Evolutionary conservation across 2,797 vertebrate genomes (phyloP).

Genomic region (Hoplostethus atlanticus): DNA sequence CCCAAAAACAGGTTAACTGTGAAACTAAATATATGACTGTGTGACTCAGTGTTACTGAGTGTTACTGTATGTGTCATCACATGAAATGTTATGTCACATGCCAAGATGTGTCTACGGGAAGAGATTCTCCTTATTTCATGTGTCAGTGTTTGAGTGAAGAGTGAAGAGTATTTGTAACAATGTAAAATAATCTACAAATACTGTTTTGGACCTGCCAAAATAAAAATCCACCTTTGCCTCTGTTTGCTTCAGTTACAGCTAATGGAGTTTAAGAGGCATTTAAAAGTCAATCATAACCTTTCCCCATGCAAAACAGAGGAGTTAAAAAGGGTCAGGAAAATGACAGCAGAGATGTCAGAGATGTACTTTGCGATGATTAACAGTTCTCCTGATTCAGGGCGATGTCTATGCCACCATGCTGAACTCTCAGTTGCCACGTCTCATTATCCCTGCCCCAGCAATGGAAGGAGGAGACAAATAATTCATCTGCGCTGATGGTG

Average conservation of each 20-base stretch:
- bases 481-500: constrained; percentile 74
- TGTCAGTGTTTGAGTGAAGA: not conserved
- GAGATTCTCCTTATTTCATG: not conserved
- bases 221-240: not conserved
- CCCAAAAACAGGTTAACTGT: constrained; percentile 9
- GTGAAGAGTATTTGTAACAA: not conserved
- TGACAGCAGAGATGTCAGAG: constrained; percentile 38
- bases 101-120: not conserved
- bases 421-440: constrained; percentile 75
- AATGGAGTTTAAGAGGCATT: constrained; percentile 48
- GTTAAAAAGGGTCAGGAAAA: constrained; percentile 29
- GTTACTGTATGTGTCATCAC: not conserved
- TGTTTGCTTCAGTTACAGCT: constrained; percentile 19
- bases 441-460: constrained; percentile 74
- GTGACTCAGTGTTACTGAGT: not conserved
- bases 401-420: constrained; percentile 64
- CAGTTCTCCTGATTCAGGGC: constrained; percentile 63
- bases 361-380: constrained; percentile 70
- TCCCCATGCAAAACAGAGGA: not conserved
- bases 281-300: constrained; percentile 36
- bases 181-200: constrained; percentile 7
- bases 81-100: not conserved
- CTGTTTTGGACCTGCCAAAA: not conserved
- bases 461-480: constrained; percentile 78
- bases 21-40: not conserved